Percentiles rank a stretch among this genome's conserved stretches.
Conservation (phyloP, 64 coral and sea anemone genomes). For the Platygyra sinensis region DNA sequence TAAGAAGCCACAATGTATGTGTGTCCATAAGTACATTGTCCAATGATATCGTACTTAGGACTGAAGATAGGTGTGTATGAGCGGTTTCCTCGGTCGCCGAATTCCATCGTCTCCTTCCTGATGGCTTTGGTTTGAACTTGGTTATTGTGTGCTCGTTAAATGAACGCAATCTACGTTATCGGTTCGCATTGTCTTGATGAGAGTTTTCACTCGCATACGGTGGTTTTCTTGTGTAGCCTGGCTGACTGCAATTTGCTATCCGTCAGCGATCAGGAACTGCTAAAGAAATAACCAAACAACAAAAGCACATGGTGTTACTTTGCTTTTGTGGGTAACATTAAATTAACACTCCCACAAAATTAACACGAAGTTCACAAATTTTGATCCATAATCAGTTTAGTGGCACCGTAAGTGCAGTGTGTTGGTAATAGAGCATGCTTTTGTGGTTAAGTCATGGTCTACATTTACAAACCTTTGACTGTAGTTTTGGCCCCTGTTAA, state of each 20-base stretch:
- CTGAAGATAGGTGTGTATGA: neutral
- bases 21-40: conserved; percentile 47
- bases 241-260: neutral
- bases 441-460: too few species aligned
- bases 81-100: conserved; percentile 2
- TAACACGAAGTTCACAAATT: too few species aligned
- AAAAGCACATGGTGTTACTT: too few species aligned
- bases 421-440: too few species aligned
- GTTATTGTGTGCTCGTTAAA: too few species aligned
- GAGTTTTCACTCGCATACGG: neutral
- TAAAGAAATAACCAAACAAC: neutral
- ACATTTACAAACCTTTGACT: too few species aligned
- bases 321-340: too few species aligned
- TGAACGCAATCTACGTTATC: neutral
- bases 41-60: conserved; percentile 27
- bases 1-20: conserved; percentile 57
- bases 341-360: too few species aligned
- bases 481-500: too few species aligned
- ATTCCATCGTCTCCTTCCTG: neutral
- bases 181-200: neutral
- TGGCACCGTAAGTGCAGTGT: too few species aligned
- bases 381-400: too few species aligned
- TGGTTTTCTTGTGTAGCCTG: neutral
- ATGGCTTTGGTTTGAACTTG: neutral
- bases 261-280: neutral